These are phyloP conservation scores for Iguana delicatissima DNA, from an alignment of 2,797 vertebrate species.

Conservation along the genomic window DNA sequence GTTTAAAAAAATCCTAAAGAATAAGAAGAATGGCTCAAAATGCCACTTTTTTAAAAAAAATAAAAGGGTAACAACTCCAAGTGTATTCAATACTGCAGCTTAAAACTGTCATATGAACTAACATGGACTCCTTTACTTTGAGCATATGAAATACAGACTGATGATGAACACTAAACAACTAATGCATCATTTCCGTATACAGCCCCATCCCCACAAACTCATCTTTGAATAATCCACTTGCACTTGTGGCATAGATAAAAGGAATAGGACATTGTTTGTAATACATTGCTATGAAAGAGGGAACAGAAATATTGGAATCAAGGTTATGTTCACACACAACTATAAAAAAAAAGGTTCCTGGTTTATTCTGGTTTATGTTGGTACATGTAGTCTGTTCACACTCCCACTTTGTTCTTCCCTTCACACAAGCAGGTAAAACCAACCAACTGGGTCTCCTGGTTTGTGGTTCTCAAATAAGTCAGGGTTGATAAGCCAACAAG, in stretches of 20 bases:
- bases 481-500: background rate
- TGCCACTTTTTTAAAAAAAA: background rate
- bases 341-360: background rate
- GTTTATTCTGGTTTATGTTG: background rate
- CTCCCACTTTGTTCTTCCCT: background rate
- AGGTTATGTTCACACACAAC: background rate
- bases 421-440: background rate
- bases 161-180: background rate
- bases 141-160: background rate
- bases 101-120: background rate
- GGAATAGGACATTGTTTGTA: slow-evolving; percentile 9
- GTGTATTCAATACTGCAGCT: background rate
- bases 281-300: slow-evolving; percentile 36
- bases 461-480: background rate
- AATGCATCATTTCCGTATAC: background rate
- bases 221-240: too few relatives aligned
- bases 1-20: background rate
- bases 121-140: background rate
- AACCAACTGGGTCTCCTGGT: background rate
- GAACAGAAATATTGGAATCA: slow-evolving; percentile 22
- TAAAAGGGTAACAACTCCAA: background rate
- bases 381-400: background rate
- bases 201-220: background rate
- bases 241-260: slow-evolving; percentile 23
- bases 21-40: background rate